Conservation (phyloP, 1,140 invertebrate species). For the Amyelois transitella region DNA sequence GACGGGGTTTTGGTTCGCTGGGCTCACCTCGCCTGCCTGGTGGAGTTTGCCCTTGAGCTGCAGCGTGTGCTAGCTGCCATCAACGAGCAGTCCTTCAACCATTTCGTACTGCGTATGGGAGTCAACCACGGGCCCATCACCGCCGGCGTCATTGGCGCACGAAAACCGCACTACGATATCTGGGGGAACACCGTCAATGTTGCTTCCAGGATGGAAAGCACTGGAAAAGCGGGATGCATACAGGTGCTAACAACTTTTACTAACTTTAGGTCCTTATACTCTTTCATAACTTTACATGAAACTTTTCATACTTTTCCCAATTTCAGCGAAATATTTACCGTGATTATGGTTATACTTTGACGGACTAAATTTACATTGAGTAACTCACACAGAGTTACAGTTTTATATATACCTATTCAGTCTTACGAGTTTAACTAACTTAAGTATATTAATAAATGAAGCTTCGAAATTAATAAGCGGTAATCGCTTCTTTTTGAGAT, state of each 20-base stretch:
- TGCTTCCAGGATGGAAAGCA: constrained; percentile 96
- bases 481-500: too few relatives aligned
- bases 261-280: too few relatives aligned
- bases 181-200: constrained; percentile 98
- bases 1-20: constrained; percentile 84
- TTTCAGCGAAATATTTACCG: too few relatives aligned
- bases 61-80: constrained; percentile 92
- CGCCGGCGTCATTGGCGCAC: constrained; percentile 94
- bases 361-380: too few relatives aligned
- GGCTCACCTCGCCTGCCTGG: constrained; percentile 88
- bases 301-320: too few relatives aligned
- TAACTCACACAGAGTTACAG: too few relatives aligned
- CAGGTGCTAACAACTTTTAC: constrained; percentile 86
- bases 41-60: constrained; percentile 93
- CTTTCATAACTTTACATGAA: too few relatives aligned
- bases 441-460: too few relatives aligned
- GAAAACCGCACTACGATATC: constrained; percentile 97
- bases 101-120: constrained; percentile 95
- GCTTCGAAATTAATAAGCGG: too few relatives aligned
- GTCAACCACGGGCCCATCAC: constrained; percentile 97
- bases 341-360: too few relatives aligned
- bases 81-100: constrained; percentile 96
- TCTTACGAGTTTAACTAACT: too few relatives aligned
- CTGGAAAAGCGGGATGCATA: constrained; percentile 94
- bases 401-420: too few relatives aligned